A percentile compares a stretch with the other conserved stretches of the same genome.
Conservation (phyloP, 1,140 invertebrate species). For the Akabosia matsudoensis region DNA sequence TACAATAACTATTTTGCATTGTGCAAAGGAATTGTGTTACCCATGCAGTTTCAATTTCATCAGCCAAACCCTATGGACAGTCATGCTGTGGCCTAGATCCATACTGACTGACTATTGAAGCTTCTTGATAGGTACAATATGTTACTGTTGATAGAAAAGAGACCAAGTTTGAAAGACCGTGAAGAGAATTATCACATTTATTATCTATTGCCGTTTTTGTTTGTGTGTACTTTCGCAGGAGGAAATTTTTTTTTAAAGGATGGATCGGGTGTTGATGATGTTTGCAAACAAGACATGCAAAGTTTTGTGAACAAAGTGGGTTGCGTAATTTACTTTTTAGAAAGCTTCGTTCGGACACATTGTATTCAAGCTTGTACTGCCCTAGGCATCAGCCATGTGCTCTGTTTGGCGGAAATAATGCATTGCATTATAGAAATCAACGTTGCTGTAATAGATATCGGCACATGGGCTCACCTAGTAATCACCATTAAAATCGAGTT, state of each 20-base stretch:
- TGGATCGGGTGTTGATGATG: not conserved
- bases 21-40: not conserved
- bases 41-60: not conserved
- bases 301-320: not conserved
- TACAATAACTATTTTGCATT: not conserved
- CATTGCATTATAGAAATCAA: no score
- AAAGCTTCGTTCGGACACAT: slow-evolving; percentile 15
- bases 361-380: not conserved
- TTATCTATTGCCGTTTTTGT: no score
- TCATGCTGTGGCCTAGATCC: not conserved
- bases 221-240: no score
- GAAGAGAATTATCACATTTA: no score
- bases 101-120: not conserved
- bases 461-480: not conserved
- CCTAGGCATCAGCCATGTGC: no score
- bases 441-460: no score
- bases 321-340: slow-evolving; percentile 17
- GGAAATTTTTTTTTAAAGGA: no score
- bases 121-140: not conserved
- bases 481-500: not conserved
- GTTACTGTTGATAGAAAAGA: not conserved
- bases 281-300: not conserved
- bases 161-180: no score
- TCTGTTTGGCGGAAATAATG: no score
- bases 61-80: not conserved